Base-by-base conservation (phyloP, 2,888 invertebrate species). In the Spatulosminthurus flaviceps region DNA sequence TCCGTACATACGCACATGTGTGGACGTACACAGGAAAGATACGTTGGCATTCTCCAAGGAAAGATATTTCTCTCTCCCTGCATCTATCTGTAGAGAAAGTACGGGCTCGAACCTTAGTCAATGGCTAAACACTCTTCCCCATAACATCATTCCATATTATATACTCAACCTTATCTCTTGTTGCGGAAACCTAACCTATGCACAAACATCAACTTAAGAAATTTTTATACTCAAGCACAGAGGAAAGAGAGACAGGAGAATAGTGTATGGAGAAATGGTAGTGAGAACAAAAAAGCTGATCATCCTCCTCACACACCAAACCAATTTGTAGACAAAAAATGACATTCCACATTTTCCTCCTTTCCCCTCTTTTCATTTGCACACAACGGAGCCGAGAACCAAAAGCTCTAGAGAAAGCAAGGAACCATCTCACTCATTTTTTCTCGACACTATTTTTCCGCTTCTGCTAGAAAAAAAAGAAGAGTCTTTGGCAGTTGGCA, bases 291-390 rank as follows among this genome's bases (percentile, higher is more conserved):
- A 60, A 60, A 60, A 60, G 19, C 60, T 60, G 60, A 60, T 60
- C 60, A 19, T 60, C 60, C 60, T 21, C 21, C 60, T 60, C 16
- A 21, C n/a, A 61, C 41, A 75, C 64, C 75, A 73, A 51, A 73
- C 73, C 73, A 73, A 73, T 73, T 73, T 73, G 73, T 73, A 61
- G 60, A 28, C 29, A 26, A 60, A 73, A 73, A 73, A 73, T 75
- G 75, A 75, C 66, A 66, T 64, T 75, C 66, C 75, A 66, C 41
- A 75, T 75, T 75, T 64, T 41, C n/a, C 9, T 34, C 75, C 29
- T n/a, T 69, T 71, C 51, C 51, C 51, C 71, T 42, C 13, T 26
- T 5, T 71, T 0, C 26, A 67, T 67, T 24, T 26, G 19, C 19
- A 21, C 61, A 61, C 43, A 43, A 60, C 21, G 22, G 22, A 64